These are phyloP conservation scores for Pseudomyrmex dendroicus DNA, from an alignment of 1,140 invertebrate species.

Conservation along the genomic window DNA sequence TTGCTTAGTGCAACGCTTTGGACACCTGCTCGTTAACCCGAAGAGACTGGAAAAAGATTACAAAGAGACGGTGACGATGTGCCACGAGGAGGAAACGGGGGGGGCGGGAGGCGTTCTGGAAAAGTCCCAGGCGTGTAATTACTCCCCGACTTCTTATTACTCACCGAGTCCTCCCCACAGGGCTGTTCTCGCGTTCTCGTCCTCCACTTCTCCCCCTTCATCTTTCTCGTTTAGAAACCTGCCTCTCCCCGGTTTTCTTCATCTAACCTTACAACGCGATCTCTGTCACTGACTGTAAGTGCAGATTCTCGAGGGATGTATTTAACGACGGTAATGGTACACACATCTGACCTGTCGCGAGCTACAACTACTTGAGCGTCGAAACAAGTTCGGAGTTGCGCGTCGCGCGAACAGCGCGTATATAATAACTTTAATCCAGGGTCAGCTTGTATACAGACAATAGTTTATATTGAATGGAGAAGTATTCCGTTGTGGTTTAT, in stretches of 20 bases:
- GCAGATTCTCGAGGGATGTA: conserved; percentile 18
- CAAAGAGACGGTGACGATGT: conserved; percentile 60
- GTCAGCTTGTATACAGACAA: not conserved
- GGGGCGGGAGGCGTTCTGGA: conserved; percentile 42
- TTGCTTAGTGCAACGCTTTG: conserved; percentile 63
- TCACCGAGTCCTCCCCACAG: conserved; percentile 66
- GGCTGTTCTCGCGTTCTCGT: conserved; percentile 66
- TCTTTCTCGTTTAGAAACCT: not conserved
- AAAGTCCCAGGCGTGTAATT: conserved; percentile 78
- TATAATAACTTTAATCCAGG: conserved; percentile 5
- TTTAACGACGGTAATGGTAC: conserved; percentile 8
- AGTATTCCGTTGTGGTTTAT: not conserved
- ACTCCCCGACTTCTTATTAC: conserved; percentile 77
- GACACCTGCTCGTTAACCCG: conserved; percentile 72
- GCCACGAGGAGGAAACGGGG: not conserved
- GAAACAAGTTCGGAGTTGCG: not conserved
- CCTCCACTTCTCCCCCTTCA: conserved; percentile 7
- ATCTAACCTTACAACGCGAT: not conserved
- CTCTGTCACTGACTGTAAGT: not conserved
- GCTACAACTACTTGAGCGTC: conserved; percentile 32
- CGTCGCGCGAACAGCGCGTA: not conserved
- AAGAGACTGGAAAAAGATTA: conserved; percentile 69
- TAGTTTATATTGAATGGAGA: not conserved
- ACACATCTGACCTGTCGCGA: not conserved
- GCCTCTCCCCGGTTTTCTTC: conserved; percentile 37